These are phyloP conservation scores for Eucera pruinosa DNA, from an alignment of 2,888 invertebrate species.

Conservation along the genomic window DNA sequence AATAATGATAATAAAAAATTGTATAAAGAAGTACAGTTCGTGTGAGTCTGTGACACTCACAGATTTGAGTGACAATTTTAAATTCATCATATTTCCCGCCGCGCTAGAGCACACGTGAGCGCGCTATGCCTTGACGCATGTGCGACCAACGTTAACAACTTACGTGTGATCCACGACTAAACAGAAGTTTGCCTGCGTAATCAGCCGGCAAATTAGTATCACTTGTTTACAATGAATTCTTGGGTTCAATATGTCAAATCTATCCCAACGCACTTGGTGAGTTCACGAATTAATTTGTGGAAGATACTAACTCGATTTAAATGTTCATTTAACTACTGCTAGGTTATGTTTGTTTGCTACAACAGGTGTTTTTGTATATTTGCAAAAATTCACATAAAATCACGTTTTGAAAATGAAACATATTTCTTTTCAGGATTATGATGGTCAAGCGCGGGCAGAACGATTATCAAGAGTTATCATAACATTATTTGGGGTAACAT, in stretches of 20 bases:
- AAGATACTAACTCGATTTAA: not conserved
- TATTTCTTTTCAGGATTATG: conserved; percentile 89
- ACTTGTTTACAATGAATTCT: conserved; percentile 73
- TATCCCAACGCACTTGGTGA: conserved; percentile 81
- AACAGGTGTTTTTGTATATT: conserved; percentile 24
- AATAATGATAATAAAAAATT: too few species aligned
- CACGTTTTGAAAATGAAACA: not conserved
- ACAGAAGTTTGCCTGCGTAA: conserved; percentile 1
- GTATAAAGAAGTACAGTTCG: too few species aligned
- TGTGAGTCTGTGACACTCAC: too few species aligned
- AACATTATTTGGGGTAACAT: conserved; percentile 92
- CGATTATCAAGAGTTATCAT: conserved; percentile 95
- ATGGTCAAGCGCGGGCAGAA: conserved; percentile 96
- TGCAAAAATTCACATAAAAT: not conserved
- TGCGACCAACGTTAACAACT: conserved; percentile 25
- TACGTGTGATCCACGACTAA: conserved; percentile 17
- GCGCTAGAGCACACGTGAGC: not conserved
- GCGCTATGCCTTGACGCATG: not conserved
- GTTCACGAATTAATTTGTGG: conserved; percentile 21
- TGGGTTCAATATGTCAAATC: conserved; percentile 78
- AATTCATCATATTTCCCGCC: conserved; percentile 43
- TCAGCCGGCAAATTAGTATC: conserved; percentile 25
- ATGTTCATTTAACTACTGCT: not conserved
- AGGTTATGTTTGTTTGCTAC: conserved; percentile 57
- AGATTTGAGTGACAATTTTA: too few species aligned